Evolutionary conservation across 2,113 vertebrate genomes (phyloP).

Genomic region (Mesitornis unicolor): DNA sequence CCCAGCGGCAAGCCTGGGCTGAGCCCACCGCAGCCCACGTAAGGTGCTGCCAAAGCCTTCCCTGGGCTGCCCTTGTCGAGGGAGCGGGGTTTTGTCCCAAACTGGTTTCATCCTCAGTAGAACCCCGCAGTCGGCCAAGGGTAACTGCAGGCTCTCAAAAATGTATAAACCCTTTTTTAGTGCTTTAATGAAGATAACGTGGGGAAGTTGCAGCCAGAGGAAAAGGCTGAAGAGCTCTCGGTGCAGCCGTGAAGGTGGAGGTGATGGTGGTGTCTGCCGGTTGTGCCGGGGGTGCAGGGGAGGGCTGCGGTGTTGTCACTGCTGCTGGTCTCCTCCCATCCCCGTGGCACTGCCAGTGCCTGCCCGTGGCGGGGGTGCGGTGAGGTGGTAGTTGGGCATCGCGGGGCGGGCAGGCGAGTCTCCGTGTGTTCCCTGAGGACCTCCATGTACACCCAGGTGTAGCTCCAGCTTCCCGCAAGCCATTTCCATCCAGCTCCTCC

Average conservation of each 20-base stretch:
- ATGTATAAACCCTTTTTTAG: rapidly evolving
- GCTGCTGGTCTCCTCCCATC: rapidly evolving
- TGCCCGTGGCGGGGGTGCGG: no score
- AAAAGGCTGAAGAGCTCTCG: not conserved
- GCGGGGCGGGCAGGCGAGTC: not conserved
- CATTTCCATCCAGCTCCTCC: constrained; percentile 48
- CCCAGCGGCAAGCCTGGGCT: not conserved
- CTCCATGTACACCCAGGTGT: not conserved
- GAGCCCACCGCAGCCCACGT: rapidly evolving
- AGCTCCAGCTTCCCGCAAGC: constrained; percentile 36
- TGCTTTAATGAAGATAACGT: rapidly evolving
- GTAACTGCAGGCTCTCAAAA: not conserved
- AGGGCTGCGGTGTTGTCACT: not conserved
- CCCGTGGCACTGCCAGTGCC: no score
- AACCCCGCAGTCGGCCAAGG: not conserved
- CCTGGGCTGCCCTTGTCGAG: not conserved
- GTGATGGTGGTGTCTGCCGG: not conserved
- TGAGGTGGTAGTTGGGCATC: not conserved
- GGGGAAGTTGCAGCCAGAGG: not conserved
- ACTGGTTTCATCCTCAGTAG: not conserved
- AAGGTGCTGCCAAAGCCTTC: not conserved
- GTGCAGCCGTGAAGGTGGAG: not conserved
- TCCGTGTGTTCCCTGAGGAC: not conserved
- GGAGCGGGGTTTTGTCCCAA: not conserved
- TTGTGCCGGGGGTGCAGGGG: no score